phyloP scores from a whole-genome alignment of 1,140 invertebrate species.

The Helicorthomorpha holstii region DNA sequence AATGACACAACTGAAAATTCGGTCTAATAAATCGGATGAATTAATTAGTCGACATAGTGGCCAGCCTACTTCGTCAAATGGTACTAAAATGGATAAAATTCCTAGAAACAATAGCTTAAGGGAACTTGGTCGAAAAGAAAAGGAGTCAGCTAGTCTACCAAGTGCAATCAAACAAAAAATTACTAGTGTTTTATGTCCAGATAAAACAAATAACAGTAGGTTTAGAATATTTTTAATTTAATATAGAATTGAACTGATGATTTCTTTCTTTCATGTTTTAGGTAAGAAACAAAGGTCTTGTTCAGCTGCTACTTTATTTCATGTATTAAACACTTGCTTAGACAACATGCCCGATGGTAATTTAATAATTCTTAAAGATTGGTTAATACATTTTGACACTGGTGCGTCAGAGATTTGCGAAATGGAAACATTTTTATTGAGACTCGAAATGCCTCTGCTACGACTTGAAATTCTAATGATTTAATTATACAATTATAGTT shows the following conservation, averaged over 20 bases:
- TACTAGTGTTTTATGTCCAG: slow-evolving; percentile 25
- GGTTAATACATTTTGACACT: no score
- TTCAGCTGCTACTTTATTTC: slow-evolving; percentile 17
- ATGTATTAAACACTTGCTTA: slow-evolving; percentile 15
- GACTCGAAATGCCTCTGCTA: no score
- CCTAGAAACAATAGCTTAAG: slow-evolving; percentile 9
- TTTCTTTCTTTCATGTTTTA: slow-evolving; percentile 2
- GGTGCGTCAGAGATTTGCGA: background rate
- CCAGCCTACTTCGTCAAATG: background rate
- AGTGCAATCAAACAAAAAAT: slow-evolving; percentile 21
- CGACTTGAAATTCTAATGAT: no score
- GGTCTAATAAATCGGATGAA: background rate
- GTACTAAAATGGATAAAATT: slow-evolving; percentile 2
- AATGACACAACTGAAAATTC: background rate
- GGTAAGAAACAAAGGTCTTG: slow-evolving; percentile 15
- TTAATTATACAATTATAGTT: no score
- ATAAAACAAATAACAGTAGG: slow-evolving; percentile 13
- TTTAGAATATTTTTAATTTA: slow-evolving; percentile 10
- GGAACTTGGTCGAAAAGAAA: slow-evolving; percentile 11
- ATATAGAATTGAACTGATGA: slow-evolving; percentile 9
- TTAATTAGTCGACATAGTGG: no score
- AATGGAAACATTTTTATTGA: background rate
- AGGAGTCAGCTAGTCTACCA: slow-evolving; percentile 6
- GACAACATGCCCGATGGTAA: slow-evolving; percentile 13
- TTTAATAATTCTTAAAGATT: background rate